These are phyloP conservation scores for Malacosoma neustria DNA, from an alignment of 2,888 invertebrate species.

Conservation along the genomic window DNA sequence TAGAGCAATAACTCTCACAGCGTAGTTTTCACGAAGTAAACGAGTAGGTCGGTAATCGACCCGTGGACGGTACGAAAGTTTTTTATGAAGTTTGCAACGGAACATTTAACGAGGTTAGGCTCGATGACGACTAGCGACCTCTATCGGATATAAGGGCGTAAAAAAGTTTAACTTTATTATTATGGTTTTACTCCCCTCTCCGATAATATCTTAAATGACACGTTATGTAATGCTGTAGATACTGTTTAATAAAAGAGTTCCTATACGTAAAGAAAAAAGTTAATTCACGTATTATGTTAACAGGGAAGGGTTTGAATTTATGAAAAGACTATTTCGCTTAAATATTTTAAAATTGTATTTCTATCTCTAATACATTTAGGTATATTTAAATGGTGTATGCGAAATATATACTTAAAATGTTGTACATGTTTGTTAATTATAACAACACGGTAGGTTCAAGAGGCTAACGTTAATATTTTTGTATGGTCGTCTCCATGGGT, in stretches of 20 bases:
- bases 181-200: background rate
- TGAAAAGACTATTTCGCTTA: too few species aligned
- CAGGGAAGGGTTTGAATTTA: too few species aligned
- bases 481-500: too few species aligned
- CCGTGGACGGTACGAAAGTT: slow-evolving; percentile 25
- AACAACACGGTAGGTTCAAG: too few species aligned
- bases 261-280: background rate
- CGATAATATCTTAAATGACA: background rate
- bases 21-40: slow-evolving; percentile 51
- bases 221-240: background rate
- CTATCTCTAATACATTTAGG: too few species aligned
- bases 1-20: slow-evolving; percentile 56
- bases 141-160: slow-evolving; percentile 16
- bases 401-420: too few species aligned
- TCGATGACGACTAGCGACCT: slow-evolving; percentile 5
- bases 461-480: too few species aligned
- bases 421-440: too few species aligned
- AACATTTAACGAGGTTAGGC: slow-evolving; percentile 24
- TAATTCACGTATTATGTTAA: too few species aligned
- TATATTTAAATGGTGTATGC: too few species aligned
- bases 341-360: too few species aligned
- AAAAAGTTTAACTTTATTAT: slow-evolving; percentile 12
- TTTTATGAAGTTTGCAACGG: slow-evolving; percentile 28
- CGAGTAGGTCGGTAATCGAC: slow-evolving; percentile 28
- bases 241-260: background rate